Conservation (phyloP, 2,797 vertebrate species). For the Todus mexicanus region DNA sequence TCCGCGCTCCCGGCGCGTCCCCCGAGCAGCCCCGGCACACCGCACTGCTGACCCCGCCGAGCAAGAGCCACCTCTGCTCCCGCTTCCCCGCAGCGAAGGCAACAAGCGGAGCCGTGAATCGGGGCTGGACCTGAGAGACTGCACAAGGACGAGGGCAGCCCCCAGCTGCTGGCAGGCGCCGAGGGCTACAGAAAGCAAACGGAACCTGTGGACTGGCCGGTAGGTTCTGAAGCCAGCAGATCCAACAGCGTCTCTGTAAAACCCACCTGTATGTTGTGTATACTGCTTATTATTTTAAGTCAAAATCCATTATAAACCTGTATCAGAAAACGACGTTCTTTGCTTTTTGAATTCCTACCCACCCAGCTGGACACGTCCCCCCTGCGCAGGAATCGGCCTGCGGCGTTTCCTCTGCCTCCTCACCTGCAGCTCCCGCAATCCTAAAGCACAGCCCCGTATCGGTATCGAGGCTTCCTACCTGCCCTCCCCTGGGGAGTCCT, state of each 20-base stretch:
- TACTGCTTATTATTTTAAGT: slow-evolving; percentile 76
- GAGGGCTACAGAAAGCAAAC: not conserved
- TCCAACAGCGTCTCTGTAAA: slow-evolving; percentile 36
- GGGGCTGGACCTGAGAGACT: not conserved
- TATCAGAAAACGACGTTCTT: slow-evolving; percentile 40
- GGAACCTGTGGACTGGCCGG: not conserved
- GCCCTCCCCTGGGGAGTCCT: not conserved
- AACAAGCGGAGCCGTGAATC: not conserved
- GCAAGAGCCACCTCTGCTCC: not conserved
- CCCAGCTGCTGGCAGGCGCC: not conserved
- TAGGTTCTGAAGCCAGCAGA: slow-evolving; percentile 7
- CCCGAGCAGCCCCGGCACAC: not conserved
- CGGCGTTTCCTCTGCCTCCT: not conserved
- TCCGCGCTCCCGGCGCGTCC: not conserved
- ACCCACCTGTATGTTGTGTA: slow-evolving; percentile 75
- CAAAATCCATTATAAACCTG: slow-evolving; percentile 64
- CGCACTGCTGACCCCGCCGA: not conserved
- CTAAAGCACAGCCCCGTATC: not conserved
- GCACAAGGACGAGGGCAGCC: not conserved
- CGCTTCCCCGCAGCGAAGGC: not conserved
- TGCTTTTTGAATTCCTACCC: slow-evolving; percentile 20
- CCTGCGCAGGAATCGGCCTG: not conserved
- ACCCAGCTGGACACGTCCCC: fast-evolving
- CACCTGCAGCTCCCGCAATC: not conserved
- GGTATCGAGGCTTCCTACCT: too few relatives aligned